These are phyloP conservation scores for Muscidifurax raptorellus DNA, from an alignment of 1,140 invertebrate genomes.

Conservation along the genomic window DNA sequence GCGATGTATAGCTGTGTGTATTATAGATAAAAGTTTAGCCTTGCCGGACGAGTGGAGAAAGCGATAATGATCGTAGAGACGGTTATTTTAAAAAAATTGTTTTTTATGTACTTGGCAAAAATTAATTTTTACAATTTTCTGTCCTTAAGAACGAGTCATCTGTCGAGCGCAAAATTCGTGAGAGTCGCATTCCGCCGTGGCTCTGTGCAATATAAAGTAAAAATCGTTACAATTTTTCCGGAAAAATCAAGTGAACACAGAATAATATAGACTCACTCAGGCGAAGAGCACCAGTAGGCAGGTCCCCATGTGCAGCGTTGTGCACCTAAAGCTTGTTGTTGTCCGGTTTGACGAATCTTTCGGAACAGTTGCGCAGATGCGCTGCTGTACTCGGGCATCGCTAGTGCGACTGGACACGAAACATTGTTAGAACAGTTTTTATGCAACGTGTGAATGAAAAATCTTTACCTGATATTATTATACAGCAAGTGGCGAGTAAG, in stretches of 20 bases:
- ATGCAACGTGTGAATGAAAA: neutral
- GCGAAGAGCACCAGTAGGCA: neutral
- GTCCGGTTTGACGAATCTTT: neutral
- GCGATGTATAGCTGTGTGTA: too few relatives aligned
- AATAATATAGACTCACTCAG: neutral
- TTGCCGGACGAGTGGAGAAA: neutral
- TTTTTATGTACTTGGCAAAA: neutral
- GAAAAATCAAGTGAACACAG: neutral
- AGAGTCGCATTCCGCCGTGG: neutral
- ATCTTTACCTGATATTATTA: neutral
- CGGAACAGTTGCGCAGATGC: neutral
- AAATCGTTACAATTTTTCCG: neutral
- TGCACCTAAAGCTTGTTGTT: neutral
- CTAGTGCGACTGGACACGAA: too few relatives aligned
- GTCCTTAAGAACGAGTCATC: too few relatives aligned
- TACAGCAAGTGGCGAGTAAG: neutral
- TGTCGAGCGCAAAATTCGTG: too few relatives aligned
- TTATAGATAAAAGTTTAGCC: too few relatives aligned
- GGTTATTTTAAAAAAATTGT: neutral
- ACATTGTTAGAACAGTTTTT: too few relatives aligned
- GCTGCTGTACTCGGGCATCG: neutral
- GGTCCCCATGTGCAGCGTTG: slow-evolving; percentile 5
- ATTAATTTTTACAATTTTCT: neutral
- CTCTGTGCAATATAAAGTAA: neutral
- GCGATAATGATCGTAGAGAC: neutral